Base-by-base conservation (phyloP, 2,888 invertebrate genomes). In the Chloroclysta siterata region DNA sequence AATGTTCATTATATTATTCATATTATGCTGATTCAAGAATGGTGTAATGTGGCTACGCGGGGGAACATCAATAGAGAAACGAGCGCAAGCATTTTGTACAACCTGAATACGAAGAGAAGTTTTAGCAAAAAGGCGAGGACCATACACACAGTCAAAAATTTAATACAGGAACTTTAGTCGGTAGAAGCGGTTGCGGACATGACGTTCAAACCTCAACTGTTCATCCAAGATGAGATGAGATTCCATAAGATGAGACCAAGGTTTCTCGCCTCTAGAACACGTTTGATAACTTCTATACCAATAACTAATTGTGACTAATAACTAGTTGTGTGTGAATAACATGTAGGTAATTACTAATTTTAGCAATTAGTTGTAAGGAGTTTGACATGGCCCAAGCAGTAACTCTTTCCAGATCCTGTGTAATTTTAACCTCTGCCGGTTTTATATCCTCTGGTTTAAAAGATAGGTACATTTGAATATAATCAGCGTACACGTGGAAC, bases 401-500 rank as follows among this genome's bases (percentile, higher is more conserved):
- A 17, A 46, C 17, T 46, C 17, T 46, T 10, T 46, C 46, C 0
- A 46, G 17, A 15, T 46, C 46, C 7, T 15, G 17, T 1, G 3
- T 46, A 3, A 46, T 15, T 4, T 17, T 15, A 46, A 46, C 10
- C 11, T 17, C 17, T 1, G 46, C 46, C 2, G 15, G 0, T 10
- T 10, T 10, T 17, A 46, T 2, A 5, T 17, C 17, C 11, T 15
- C 15, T 57, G 17, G 17, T 54, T 42, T 52, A 22, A 33, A 48
- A 61, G 33, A 52, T 53, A 5, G 13, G n/a, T 46, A 46, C 33
- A 28, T 54, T n/a, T 54, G 22, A 33, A 46, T 33, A 29, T 54
- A 11, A 22, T 46, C 46, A 17, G 46, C 46, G 17, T 46, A 46
- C 17, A 46, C 11, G 17, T 46, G 46, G 11, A 17, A 46, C 15